Conservation (phyloP, 2,113 vertebrate species). For the Charadrius vociferus region DNA sequence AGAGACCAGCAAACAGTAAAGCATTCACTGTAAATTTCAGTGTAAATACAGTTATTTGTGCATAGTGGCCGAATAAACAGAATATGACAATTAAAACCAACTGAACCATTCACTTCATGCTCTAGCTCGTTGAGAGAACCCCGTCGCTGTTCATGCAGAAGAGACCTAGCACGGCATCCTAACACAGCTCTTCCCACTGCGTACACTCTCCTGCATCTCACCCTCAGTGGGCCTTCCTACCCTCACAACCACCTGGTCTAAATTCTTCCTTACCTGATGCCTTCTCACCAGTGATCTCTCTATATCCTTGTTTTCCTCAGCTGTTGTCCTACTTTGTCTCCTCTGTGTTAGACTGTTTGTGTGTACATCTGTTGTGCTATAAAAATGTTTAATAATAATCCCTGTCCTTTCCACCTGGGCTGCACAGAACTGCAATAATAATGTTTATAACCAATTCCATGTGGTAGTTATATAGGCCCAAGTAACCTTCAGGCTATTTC, state of each 20-base stretch:
- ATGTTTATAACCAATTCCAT: conserved; percentile 26
- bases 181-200: neutral
- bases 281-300: neutral
- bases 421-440: neutral
- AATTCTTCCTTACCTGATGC: neutral
- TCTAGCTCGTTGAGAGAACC: neutral
- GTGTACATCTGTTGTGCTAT: conserved; percentile 6
- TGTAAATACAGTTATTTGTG: neutral
- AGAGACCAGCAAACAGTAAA: neutral
- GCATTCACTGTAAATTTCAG: neutral
- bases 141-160: neutral
- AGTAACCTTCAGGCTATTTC: conserved; percentile 30
- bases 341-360: neutral
- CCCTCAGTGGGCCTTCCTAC: neutral
- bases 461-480: neutral
- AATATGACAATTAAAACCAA: neutral
- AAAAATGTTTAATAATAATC: conserved; percentile 26
- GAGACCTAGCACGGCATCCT: neutral
- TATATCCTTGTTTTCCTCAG: neutral
- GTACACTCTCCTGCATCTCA: accelerated
- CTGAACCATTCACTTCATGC: neutral
- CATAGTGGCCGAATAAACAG: neutral
- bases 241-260: neutral
- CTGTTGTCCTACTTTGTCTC: neutral
- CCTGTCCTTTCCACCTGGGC: conserved; percentile 41